Evolutionary conservation across 2,888 invertebrate genomes (phyloP).

Genomic region (Cinara cedri): DNA sequence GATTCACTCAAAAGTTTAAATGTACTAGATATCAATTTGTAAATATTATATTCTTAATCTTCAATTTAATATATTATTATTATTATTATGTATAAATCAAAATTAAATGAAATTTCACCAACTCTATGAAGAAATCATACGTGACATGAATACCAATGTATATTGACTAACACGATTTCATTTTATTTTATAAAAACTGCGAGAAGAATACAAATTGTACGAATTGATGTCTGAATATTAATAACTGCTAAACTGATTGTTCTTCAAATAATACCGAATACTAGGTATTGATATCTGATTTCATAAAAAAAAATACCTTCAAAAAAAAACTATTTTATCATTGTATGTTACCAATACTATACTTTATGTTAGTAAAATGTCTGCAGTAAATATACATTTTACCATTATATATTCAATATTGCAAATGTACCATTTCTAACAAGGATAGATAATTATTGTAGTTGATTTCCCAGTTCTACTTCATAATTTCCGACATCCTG

Average conservation of each 20-base stretch:
- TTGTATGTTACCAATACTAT: too few species aligned
- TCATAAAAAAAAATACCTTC: neutral
- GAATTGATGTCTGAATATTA: neutral
- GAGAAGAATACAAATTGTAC: constrained; percentile 15
- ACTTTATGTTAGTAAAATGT: too few species aligned
- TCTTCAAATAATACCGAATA: neutral
- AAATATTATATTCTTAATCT: too few species aligned
- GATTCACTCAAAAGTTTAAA: too few species aligned
- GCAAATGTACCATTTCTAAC: too few species aligned
- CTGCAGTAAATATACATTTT: too few species aligned
- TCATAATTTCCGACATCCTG: neutral
- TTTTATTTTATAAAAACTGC: neutral
- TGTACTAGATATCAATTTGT: too few species aligned
- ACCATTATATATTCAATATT: too few species aligned
- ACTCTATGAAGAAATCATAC: neutral
- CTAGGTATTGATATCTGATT: neutral
- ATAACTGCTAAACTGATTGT: neutral
- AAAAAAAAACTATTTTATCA: too few species aligned
- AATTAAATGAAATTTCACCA: neutral
- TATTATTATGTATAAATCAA: neutral
- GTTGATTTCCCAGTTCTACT: neutral
- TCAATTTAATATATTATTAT: too few species aligned
- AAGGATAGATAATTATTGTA: neutral
- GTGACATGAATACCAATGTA: neutral
- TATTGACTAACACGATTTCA: neutral